phyloP scores from a whole-genome alignment of 2,888 invertebrate genomes.

The Lobophora halterata region DNA sequence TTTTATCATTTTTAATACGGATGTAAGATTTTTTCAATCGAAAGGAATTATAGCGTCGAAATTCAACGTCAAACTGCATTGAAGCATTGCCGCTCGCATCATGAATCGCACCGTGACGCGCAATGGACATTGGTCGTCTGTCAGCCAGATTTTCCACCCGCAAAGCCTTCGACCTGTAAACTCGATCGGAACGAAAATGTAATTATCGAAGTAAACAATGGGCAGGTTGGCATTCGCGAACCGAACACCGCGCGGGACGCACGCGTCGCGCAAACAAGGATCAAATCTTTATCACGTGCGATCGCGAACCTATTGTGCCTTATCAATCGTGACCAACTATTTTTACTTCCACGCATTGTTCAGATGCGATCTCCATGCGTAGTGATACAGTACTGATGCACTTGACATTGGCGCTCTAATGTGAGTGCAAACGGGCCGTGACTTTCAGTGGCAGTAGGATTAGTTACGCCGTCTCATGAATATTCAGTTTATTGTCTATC shows the following conservation, averaged over 20 bases:
- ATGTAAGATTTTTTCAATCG: too few species aligned
- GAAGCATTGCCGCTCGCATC: constrained; percentile 15
- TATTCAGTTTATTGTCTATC: constrained; percentile 61
- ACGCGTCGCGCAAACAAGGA: constrained; percentile 57
- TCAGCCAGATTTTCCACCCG: constrained; percentile 72
- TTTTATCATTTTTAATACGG: too few species aligned
- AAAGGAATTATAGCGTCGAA: too few species aligned
- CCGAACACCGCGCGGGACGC: constrained; percentile 63
- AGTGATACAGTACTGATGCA: constrained; percentile 51
- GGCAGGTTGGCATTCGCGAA: constrained; percentile 70
- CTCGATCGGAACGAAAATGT: constrained; percentile 74
- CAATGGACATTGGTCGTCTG: too few species aligned
- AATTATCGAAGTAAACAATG: constrained; percentile 77
- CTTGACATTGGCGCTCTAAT: constrained; percentile 56
- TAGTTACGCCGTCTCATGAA: constrained; percentile 53
- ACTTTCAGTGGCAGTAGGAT: constrained; percentile 57
- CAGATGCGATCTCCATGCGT: constrained; percentile 56
- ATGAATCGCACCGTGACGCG: constrained; percentile 5
- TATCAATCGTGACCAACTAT: constrained; percentile 54
- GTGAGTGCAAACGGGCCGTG: constrained; percentile 40
- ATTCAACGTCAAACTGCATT: too few species aligned
- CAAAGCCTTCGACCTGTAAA: constrained; percentile 70
- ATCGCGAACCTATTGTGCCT: constrained; percentile 56
- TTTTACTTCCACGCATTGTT: constrained; percentile 43
- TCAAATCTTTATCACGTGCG: constrained; percentile 46